A percentile compares a stretch with the other conserved stretches of the same genome.
Conservation (phyloP, 2,888 invertebrate genomes). For the Adineta ricciae region DNA sequence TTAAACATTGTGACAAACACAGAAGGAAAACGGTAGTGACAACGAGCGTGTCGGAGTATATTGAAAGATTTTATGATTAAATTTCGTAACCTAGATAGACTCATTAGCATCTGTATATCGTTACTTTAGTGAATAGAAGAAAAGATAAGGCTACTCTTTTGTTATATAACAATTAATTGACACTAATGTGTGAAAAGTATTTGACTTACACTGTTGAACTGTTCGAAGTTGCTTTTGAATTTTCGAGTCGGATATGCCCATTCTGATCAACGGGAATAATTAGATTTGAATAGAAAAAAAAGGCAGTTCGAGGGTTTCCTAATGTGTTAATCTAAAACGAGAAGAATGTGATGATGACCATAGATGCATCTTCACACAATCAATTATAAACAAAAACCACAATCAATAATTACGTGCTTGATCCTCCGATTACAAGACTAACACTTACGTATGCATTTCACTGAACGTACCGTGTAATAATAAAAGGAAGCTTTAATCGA, state of each 20-base stretch:
- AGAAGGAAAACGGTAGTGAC: too few relatives aligned
- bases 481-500: background rate
- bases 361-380: background rate
- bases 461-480: background rate
- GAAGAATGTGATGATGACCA: background rate
- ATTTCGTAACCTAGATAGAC: too few relatives aligned
- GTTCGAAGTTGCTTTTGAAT: background rate
- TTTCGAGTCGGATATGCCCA: background rate
- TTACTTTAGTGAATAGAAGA: too few relatives aligned
- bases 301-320: background rate
- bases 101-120: too few relatives aligned
- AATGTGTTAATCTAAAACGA: background rate
- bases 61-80: too few relatives aligned
- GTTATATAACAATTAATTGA: too few relatives aligned
- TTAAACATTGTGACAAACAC: too few relatives aligned
- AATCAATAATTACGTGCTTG: background rate
- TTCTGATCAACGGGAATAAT: background rate
- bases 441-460: background rate
- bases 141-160: too few relatives aligned
- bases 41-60: too few relatives aligned
- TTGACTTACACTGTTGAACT: background rate
- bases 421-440: background rate
- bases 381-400: background rate
- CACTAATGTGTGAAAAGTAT: too few relatives aligned
- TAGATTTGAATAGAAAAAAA: background rate